Base-by-base conservation (phyloP, 2,888 invertebrate species). In the Scrobipalpa atriplicella region DNA sequence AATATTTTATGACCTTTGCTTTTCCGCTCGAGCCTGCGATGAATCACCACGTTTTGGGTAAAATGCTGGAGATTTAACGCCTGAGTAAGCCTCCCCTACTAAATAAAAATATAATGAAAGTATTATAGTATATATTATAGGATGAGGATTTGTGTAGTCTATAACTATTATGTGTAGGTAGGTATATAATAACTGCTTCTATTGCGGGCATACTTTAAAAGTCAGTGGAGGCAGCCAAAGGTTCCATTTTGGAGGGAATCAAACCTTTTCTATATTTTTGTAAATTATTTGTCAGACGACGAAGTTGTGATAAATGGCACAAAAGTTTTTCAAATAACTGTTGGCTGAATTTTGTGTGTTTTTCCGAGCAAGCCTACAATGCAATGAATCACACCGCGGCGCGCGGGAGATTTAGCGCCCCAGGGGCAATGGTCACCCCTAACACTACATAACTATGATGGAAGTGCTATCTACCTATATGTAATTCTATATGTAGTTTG, bases 21-120 rank as follows among this genome's bases (percentile, higher is more conserved):
- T 64, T 56, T 10, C 54, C 54, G 29, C 21, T 13, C 64, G 56
- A 64, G 38, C 64, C 43, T 38, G 56, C 56, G 72, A 83, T 89
- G 87, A 88, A 79, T 89, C 86, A 88, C 77, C 72, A 78, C 82
- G 80, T 74, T 80, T 80, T 75, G 73, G 80, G 80, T 84, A 81
- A 84, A 81, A 80, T 73, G 72, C 72, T 70, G 75, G 78, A 82
- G 84, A 85, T 84, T 86, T 83, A 83, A 76, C 76, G 72, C 78
- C 74, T 43, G 13, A 13, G 54, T 3, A 43, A 21, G 54, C 29
- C 54, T 29, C 54, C 54, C 54, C 54, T 52, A 56, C 11, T 13
- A n/a, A n/a, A n/a, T n/a, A n/a, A n/a, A n/a, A n/a, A n/a, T n/a
- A n/a, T n/a, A n/a, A n/a, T n/a, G n/a, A n/a, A n/a, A n/a, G n/a